Conservation (phyloP, 2,888 invertebrate species). For the Euplexia lucipara region DNA sequence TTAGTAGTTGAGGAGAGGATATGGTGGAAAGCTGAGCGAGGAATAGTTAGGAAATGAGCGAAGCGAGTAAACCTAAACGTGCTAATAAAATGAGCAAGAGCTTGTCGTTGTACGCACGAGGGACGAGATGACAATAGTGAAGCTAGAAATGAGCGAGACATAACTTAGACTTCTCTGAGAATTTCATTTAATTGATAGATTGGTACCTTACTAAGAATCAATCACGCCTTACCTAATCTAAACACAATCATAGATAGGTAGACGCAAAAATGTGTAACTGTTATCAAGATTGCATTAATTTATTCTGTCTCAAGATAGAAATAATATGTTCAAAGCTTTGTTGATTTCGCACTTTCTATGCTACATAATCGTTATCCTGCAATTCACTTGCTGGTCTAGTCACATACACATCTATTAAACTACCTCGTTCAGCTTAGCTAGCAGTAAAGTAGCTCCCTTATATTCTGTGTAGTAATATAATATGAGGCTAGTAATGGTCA, state of each 20-base stretch:
- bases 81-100: neutral
- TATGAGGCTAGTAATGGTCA: slow-evolving; percentile 70
- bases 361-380: too few relatives aligned
- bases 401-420: neutral
- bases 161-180: too few relatives aligned
- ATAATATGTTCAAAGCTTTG: too few relatives aligned
- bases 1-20: slow-evolving; percentile 36
- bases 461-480: slow-evolving; percentile 55
- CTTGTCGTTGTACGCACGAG: neutral
- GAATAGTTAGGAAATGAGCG: slow-evolving; percentile 14
- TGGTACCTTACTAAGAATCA: too few relatives aligned
- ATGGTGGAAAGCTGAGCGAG: slow-evolving; percentile 30
- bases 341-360: neutral
- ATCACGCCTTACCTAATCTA: slow-evolving; percentile 1
- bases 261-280: too few relatives aligned
- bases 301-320: too few relatives aligned
- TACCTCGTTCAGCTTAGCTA: slow-evolving; percentile 15
- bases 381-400: too few relatives aligned
- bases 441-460: slow-evolving; percentile 38
- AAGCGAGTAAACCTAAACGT: too few relatives aligned
- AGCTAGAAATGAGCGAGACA: too few relatives aligned
- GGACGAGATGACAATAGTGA: too few relatives aligned
- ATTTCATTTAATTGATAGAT: neutral
- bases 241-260: neutral
- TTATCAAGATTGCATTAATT: too few relatives aligned